A percentile compares a stretch with the other conserved stretches of the same genome.
Conservation (phyloP, 2,797 vertebrate genomes). For the Melanotaenia trifasciata region DNA sequence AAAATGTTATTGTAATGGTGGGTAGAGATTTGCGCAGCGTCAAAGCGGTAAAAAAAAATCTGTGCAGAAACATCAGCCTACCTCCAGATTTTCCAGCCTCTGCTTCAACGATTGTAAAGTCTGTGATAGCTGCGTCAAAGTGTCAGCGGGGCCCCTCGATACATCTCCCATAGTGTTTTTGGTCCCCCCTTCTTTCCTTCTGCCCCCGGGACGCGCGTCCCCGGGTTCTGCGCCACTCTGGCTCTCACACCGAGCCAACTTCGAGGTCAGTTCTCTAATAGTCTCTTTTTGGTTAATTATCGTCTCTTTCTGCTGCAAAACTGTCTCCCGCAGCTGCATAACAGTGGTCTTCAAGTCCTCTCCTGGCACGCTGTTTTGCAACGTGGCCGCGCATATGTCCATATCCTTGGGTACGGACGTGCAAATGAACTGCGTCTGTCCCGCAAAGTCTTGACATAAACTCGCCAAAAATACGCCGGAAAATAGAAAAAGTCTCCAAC, state of each 20-base stretch:
- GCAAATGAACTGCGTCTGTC: constrained; percentile 95
- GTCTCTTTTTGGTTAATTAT: constrained; percentile 97
- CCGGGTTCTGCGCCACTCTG: constrained; percentile 88
- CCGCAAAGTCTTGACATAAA: constrained; percentile 87
- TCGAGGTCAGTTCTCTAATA: constrained; percentile 94
- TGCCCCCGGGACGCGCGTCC: constrained; percentile 81
- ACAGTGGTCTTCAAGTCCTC: constrained; percentile 92
- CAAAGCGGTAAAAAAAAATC: constrained; percentile 24
- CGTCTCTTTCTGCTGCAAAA: constrained; percentile 96
- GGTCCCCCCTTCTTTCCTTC: constrained; percentile 84
- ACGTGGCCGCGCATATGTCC: constrained; percentile 92
- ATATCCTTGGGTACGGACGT: constrained; percentile 96
- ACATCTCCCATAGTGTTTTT: constrained; percentile 98
- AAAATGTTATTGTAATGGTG: background rate
- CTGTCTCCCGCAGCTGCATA: constrained; percentile 94
- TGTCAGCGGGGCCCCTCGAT: constrained; percentile 92
- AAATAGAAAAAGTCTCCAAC: constrained; percentile 85
- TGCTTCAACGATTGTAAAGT: constrained; percentile 96
- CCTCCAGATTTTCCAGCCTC: constrained; percentile 95
- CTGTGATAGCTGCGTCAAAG: constrained; percentile 93
- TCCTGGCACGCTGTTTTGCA: constrained; percentile 88
- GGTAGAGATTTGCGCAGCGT: constrained; percentile 19
- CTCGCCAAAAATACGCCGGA: constrained; percentile 81
- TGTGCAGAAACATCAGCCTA: constrained; percentile 63
- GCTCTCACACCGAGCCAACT: constrained; percentile 94